These are phyloP conservation scores for Vanessa atalanta DNA, from an alignment of 1,140 invertebrate species.

Conservation along the genomic window DNA sequence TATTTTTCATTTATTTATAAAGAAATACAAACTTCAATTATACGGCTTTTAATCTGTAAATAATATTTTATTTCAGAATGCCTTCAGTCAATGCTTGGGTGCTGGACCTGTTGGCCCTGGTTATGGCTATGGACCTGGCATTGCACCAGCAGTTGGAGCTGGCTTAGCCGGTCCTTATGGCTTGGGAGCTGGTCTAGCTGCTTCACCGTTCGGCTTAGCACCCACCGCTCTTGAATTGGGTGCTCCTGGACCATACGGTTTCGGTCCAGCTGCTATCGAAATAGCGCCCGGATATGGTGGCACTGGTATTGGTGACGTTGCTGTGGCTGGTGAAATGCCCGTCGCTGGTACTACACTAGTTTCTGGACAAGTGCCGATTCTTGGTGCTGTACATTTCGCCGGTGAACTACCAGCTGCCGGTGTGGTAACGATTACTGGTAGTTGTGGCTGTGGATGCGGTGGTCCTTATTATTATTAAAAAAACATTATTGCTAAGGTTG, in stretches of 20 bases:
- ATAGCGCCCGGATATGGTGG: slow-evolving; percentile 46
- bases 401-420: slow-evolving; percentile 51
- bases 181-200: not conserved
- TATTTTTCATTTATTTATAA: too few species aligned
- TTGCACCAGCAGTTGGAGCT: not conserved
- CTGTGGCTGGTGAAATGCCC: slow-evolving; percentile 49
- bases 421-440: slow-evolving; percentile 50
- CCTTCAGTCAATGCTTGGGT: slow-evolving; percentile 22
- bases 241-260: slow-evolving; percentile 16
- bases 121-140: not conserved
- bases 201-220: slow-evolving; percentile 3
- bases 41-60: too few species aligned
- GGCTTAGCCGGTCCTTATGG: slow-evolving; percentile 9
- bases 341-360: slow-evolving; percentile 49
- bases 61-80: slow-evolving; percentile 17
- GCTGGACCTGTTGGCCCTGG: slow-evolving; percentile 25
- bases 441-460: slow-evolving; percentile 47
- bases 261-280: slow-evolving; percentile 32
- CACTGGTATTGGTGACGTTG: slow-evolving; percentile 48
- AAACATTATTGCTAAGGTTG: not conserved
- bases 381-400: slow-evolving; percentile 48
- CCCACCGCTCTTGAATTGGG: not conserved
- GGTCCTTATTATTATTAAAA: slow-evolving; percentile 30
- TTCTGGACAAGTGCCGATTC: slow-evolving; percentile 50
- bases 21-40: too few species aligned